Evolutionary conservation across 2,797 vertebrate genomes (phyloP), one percentile per base, ranked within the genome.

Genomic region (Ara ararauna): DNA sequence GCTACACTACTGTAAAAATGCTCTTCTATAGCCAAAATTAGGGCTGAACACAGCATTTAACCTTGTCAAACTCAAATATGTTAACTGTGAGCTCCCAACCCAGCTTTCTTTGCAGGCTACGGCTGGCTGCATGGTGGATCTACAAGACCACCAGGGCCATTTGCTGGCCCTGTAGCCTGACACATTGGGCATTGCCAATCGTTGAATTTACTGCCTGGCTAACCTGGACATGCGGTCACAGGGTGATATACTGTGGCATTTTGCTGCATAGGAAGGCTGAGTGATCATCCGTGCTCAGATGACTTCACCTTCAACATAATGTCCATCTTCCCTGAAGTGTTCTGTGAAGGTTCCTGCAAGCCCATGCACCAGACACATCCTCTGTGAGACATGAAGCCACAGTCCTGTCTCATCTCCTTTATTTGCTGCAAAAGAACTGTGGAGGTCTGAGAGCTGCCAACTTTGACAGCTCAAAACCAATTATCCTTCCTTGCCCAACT

Each of bases 201-300:
- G 26, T 66, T 89, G 65, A 50, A 0, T 14, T 65, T 75, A 7
- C 18, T 68, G 48, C 70, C 34, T 54, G 47, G 38, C 36, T 62
- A 47, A 66, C 9, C 5, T 50, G 67, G 58, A 45, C 29, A 9
- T 8, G 0, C 1, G 13, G 26, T 62, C 29, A 13, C 38, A 34
- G 70, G 62, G 21, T 58, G 66, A 71, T 10, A 32, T 29, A 7
- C 1, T 3, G 36, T 53, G 70, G 48, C 61, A 51, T 79, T 51
- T 3, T 20, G 56, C 51, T 48, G 18, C 7, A 2, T 40, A 21
- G 56, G 61, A 86, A 64, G 76, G 62, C 65, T 32, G 62, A 62
- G 19, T 0, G 1, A 56, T 66, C 27, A 38, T 16, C 5, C 0
- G 0, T 36, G 18, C 71, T 85, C 23, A 26, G 32, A 15, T 73